A percentile compares a stretch with the other conserved stretches of the same genome.
These are phyloP conservation scores for Myotis pilosus DNA, from an alignment of 2,797 vertebrate species.

Conservation along the genomic window DNA sequence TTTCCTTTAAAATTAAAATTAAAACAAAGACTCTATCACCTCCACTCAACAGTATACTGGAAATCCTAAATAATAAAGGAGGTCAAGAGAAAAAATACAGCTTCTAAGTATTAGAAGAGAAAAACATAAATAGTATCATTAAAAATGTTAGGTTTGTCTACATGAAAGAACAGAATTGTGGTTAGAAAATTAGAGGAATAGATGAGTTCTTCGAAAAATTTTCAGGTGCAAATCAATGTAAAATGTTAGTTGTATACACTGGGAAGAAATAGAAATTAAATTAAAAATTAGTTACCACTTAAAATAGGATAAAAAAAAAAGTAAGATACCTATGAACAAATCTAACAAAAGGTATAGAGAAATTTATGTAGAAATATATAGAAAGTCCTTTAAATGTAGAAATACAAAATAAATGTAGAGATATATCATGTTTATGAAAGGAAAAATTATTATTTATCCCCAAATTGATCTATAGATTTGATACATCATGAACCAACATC, in stretches of 20 bases:
- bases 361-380: not conserved
- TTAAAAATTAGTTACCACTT: not conserved
- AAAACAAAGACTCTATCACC: not conserved
- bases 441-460: not conserved
- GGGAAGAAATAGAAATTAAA: not conserved
- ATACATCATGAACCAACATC: not conserved
- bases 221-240: not conserved
- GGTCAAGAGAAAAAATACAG: not conserved
- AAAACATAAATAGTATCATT: not conserved
- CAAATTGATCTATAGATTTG: not conserved
- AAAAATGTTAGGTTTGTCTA: not conserved
- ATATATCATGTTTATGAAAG: not conserved
- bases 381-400: not conserved
- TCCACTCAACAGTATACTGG: not conserved
- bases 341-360: not conserved
- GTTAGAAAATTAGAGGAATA: not conserved
- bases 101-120: not conserved
- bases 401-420: not conserved
- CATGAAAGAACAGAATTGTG: not conserved
- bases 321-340: not conserved
- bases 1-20: not conserved
- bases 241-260: not conserved
- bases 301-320: not conserved
- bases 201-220: not conserved
- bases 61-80: not conserved